These are phyloP conservation scores for Lanius collurio DNA, from an alignment of 2,113 vertebrate genomes.

Conservation along the genomic window DNA sequence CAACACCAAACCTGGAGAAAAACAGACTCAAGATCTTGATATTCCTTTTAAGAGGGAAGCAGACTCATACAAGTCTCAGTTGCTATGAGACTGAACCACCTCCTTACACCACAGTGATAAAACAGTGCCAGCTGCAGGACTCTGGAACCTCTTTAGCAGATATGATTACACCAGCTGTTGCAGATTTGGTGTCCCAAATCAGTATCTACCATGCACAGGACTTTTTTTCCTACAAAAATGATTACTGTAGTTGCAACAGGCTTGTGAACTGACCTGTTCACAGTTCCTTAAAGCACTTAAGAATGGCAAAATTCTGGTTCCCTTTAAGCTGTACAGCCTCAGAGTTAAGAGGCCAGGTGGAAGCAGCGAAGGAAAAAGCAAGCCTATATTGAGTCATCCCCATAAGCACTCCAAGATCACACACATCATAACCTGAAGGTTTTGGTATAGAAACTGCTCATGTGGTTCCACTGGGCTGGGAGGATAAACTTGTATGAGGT, in stretches of 20 bases:
- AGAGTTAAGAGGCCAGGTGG: not conserved
- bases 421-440: not conserved
- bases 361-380: not conserved
- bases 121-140: not conserved
- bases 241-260: not conserved
- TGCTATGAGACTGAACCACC: not conserved
- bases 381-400: not conserved
- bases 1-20: slow-evolving; percentile 78
- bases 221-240: not conserved
- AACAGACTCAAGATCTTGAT: not conserved
- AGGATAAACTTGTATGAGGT: not conserved
- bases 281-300: not conserved
- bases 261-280: not conserved
- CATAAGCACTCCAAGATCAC: not conserved
- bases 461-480: not conserved
- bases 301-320: not conserved
- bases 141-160: not conserved
- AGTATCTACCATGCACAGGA: not conserved
- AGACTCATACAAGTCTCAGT: not conserved
- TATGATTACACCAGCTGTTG: not conserved
- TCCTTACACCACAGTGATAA: not conserved
- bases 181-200: not conserved
- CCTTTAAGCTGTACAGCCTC: not conserved
- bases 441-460: not conserved
- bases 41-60: not conserved